phyloP scores from a whole-genome alignment of 1,140 invertebrate genomes.

The Lamellibrachia luymesi region DNA sequence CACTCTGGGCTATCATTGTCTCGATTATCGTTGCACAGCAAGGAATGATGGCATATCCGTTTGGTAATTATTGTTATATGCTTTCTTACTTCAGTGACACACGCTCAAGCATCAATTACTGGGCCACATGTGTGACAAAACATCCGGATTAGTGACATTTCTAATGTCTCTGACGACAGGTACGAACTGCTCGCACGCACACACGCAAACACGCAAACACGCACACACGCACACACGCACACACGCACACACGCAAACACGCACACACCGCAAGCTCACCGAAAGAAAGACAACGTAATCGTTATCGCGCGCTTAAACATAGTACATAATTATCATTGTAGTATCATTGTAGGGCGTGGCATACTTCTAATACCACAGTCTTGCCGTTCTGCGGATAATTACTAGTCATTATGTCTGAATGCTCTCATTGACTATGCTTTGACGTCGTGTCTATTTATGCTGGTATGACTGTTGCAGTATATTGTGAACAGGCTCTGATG shows the following conservation, averaged over 20 bases:
- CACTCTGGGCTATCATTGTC: background rate
- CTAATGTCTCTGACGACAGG: background rate
- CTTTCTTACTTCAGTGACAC: background rate
- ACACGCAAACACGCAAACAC: background rate
- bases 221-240: background rate
- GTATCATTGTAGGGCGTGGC: too few species aligned
- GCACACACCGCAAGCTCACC: background rate
- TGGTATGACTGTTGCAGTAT: background rate
- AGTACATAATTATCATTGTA: too few species aligned
- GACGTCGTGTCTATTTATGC: too few species aligned
- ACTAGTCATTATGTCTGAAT: too few species aligned
- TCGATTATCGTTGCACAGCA: too few species aligned
- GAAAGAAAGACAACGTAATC: background rate
- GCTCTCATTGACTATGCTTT: too few species aligned
- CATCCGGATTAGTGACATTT: background rate
- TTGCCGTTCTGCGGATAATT: too few species aligned
- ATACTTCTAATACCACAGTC: too few species aligned
- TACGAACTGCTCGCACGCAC: background rate
- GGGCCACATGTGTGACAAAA: background rate
- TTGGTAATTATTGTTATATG: background rate
- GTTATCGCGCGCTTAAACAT: too few species aligned
- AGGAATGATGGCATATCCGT: background rate
- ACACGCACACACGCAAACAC: background rate
- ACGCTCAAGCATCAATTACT: background rate
- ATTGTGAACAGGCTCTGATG: background rate